A percentile compares a stretch with the other conserved stretches of the same genome.
Evolutionary conservation across 2,113 vertebrate species (phyloP).

Genomic region (Electrona antarctica): DNA sequence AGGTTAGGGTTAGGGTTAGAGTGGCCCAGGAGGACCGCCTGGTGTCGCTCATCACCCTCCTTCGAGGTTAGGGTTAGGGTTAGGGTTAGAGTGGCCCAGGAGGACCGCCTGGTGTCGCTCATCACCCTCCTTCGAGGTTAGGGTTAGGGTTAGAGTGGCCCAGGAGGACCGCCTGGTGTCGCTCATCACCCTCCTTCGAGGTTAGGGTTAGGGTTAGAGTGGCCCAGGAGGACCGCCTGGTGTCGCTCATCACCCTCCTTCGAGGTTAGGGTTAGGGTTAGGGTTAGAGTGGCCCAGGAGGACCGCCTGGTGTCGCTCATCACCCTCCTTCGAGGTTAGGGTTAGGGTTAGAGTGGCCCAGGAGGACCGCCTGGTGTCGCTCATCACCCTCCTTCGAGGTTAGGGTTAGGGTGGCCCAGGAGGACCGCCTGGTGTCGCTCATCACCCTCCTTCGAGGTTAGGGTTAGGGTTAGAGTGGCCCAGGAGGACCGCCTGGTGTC

Average conservation of each 20-base stretch:
- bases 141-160: constrained; percentile 73
- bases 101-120: constrained; percentile 91
- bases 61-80: constrained; percentile 83
- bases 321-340: constrained; percentile 90
- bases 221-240: constrained; percentile 90
- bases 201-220: constrained; percentile 77
- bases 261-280: constrained; percentile 81
- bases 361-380: constrained; percentile 91
- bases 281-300: constrained; percentile 92
- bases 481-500: constrained; percentile 93
- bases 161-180: constrained; percentile 93
- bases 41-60: constrained; percentile 92
- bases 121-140: constrained; percentile 94
- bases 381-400: constrained; percentile 96
- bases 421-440: constrained; percentile 91
- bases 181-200: constrained; percentile 93
- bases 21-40: constrained; percentile 92
- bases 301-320: constrained; percentile 93
- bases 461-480: constrained; percentile 73
- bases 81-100: constrained; percentile 91
- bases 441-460: constrained; percentile 94
- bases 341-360: constrained; percentile 80
- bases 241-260: constrained; percentile 93
- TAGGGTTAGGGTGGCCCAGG: constrained; percentile 80
- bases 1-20: constrained; percentile 78